phyloP scores from a whole-genome alignment of 2,113 vertebrate genomes.

The Melanostigma gelatinosum region DNA sequence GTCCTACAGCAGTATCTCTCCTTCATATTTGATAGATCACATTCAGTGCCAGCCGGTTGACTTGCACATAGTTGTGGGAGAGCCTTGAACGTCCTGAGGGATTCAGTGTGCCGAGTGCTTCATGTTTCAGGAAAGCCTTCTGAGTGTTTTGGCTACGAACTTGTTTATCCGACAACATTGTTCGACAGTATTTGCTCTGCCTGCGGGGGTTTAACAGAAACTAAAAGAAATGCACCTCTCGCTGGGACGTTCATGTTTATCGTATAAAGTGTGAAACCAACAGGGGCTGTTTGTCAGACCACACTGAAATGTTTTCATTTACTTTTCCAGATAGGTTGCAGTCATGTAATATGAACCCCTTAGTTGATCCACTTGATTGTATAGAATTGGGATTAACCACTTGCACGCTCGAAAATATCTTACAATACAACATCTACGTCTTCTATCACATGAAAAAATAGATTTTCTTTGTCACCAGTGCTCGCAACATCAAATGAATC shows the following conservation, averaged over 20 bases:
- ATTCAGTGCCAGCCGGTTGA: neutral
- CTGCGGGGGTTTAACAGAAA: neutral
- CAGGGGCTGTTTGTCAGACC: neutral
- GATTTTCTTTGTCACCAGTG: neutral
- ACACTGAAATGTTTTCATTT: slow-evolving; percentile 18
- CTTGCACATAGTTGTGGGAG: neutral
- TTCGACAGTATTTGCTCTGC: slow-evolving; percentile 13
- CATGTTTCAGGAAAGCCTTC: slow-evolving; percentile 19
- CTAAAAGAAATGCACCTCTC: slow-evolving; percentile 12
- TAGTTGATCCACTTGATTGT: neutral
- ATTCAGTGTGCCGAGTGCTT: neutral
- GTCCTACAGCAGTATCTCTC: neutral
- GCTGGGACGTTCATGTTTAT: neutral
- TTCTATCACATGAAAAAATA: neutral
- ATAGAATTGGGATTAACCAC: slow-evolving; percentile 2
- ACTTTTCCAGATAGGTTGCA: neutral
- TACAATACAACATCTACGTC: neutral
- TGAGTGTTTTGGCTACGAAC: slow-evolving; percentile 42
- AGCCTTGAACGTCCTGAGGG: neutral
- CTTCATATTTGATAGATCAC: neutral
- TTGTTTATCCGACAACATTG: slow-evolving; percentile 47
- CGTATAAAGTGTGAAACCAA: neutral
- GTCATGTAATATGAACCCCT: neutral
- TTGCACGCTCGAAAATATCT: neutral
- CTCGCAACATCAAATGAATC: neutral